A percentile compares a stretch with the other conserved stretches of the same genome.
These are phyloP conservation scores for Euzetes globulus DNA, from an alignment of 2,888 invertebrate species.

Conservation along the genomic window DNA sequence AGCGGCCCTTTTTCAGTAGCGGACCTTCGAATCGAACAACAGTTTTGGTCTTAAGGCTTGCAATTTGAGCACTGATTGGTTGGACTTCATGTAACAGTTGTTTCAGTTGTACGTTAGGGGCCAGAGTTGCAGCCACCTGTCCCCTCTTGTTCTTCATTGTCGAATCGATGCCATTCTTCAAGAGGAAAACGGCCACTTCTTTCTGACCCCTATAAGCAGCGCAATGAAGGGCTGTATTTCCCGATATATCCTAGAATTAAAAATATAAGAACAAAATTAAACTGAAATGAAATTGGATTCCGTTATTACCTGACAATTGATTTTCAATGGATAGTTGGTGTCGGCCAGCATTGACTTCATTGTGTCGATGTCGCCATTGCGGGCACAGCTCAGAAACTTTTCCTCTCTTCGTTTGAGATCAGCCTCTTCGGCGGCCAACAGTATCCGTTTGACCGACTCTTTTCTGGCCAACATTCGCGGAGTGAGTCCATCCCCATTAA, in stretches of 20 bases:
- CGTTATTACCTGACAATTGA: conserved; percentile 53
- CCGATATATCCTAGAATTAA: conserved; percentile 52
- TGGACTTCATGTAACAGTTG: conserved; percentile 57
- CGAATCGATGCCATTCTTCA: conserved; percentile 61
- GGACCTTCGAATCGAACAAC: conserved; percentile 57
- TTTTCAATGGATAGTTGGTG: conserved; percentile 55
- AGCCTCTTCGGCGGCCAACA: conserved; percentile 54
- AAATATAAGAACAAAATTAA: conserved; percentile 36
- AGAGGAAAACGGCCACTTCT: conserved; percentile 56
- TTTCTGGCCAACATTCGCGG: conserved; percentile 56
- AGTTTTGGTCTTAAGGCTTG: conserved; percentile 6
- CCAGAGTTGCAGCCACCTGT: conserved; percentile 57
- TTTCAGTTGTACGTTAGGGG: conserved; percentile 57
- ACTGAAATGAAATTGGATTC: conserved; percentile 25
- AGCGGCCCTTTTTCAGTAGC: conserved; percentile 57
- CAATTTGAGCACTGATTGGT: conserved; percentile 43
- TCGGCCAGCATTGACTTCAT: conserved; percentile 49
- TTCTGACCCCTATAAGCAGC: conserved; percentile 60
- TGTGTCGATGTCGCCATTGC: conserved; percentile 55
- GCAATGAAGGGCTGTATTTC: conserved; percentile 61
- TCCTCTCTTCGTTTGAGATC: conserved; percentile 55
- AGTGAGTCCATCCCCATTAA: conserved; percentile 59
- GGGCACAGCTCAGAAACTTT: conserved; percentile 56
- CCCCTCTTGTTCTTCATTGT: conserved; percentile 57
- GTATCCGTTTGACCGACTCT: conserved; percentile 53